phyloP scores from a whole-genome alignment of 35 echinoderm and acorn worm genomes.

The Patiria miniata region DNA sequence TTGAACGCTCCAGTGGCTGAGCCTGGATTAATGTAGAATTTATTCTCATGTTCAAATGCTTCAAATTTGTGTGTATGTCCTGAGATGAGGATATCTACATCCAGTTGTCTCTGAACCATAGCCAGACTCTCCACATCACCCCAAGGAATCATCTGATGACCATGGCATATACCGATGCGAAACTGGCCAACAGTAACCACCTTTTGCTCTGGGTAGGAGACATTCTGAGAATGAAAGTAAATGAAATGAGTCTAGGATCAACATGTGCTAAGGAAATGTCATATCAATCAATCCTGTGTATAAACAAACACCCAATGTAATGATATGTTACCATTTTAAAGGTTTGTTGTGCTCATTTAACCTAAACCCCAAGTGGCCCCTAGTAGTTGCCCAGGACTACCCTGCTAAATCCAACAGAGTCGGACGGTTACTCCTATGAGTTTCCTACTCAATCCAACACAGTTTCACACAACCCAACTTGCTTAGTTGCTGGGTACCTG shows the following conservation, averaged over 20 bases:
- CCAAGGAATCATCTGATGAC: slow-evolving; percentile 97
- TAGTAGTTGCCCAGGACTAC: too few species aligned
- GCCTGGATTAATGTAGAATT: slow-evolving; percentile 99
- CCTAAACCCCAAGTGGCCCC: too few species aligned
- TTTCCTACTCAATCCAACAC: too few species aligned
- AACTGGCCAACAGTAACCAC: slow-evolving; percentile 99
- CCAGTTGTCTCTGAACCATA: slow-evolving; percentile 92
- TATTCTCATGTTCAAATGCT: slow-evolving; percentile 97
- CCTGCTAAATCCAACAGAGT: too few species aligned
- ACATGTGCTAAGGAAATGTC: not conserved
- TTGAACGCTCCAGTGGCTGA: slow-evolving; percentile 96
- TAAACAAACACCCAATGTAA: too few species aligned
- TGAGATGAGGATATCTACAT: slow-evolving; percentile 97
- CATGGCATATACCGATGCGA: slow-evolving; percentile 95
- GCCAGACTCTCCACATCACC: slow-evolving; percentile 95
- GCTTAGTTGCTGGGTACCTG: too few species aligned
- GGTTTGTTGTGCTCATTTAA: too few species aligned
- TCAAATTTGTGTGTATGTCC: slow-evolving; percentile 99
- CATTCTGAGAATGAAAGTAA: slow-evolving; percentile 66
- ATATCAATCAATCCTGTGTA: not conserved
- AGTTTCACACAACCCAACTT: too few species aligned
- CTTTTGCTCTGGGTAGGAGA: slow-evolving; percentile 96
- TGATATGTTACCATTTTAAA: too few species aligned
- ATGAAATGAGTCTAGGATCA: not conserved
- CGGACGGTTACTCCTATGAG: too few species aligned